Base-by-base conservation (phyloP, 2,888 invertebrate species). In the Pammene fasciana region DNA sequence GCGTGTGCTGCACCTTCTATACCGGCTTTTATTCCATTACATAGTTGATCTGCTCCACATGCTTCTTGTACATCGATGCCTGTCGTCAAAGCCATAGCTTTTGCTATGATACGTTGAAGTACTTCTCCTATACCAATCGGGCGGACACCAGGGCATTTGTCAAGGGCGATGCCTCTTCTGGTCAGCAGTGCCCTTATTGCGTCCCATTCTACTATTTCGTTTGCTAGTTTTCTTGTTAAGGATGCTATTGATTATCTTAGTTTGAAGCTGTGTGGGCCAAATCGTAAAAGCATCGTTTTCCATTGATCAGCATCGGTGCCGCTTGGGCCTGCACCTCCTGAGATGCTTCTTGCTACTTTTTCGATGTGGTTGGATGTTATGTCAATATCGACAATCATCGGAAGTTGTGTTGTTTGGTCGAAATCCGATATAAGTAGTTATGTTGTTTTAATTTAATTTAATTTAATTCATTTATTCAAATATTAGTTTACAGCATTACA, bases 1-100 rank as follows among this genome's bases (percentile, higher is more conserved):
- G 48, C 48, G 48, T 48, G 48, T 9, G 16, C 16, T 18, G 16
- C 48, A 48, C 48, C 48, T 48, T 48, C 48, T 16, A 48, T 48
- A 48, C 16, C 48, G 9, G 48, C 16, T 48, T 18, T 48, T 48
- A 48, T 48, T 48, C 16, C 48, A 48, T n/a, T n/a, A n/a, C n/a
- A n/a, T n/a, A n/a, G n/a, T n/a, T n/a, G 48, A 16, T 16, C 16
- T 48, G 14, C 14, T 16, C 48, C 48, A 10, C 48, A 48, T 48
- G 48, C 48, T 48, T 16, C 3, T 48, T 14, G 16, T 7, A 48
- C 48, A 14, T 48, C 48, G 9, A 8, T 14, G 7, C 48, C 48
- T 16, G 48, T 48, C 16, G 48, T 4, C 7, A 16, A 8, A 16
- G 48, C 48, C 16, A 48, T 48, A 16, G 48, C 16, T 48, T 48